Percentiles rank a stretch among this genome's conserved stretches.
Conservation (phyloP, 2,888 invertebrate species). For the Nineta flava region DNA sequence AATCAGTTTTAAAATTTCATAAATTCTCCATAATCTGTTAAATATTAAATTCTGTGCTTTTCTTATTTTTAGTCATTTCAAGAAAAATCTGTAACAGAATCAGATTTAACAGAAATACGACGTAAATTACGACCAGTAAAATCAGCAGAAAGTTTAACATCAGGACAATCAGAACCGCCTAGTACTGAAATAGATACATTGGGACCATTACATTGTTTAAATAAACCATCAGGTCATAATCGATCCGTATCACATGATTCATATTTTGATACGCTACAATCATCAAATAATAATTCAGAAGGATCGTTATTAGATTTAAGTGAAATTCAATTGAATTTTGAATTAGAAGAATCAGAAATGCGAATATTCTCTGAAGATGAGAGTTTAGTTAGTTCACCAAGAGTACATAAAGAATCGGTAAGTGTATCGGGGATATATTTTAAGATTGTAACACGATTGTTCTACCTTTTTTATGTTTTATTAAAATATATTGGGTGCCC, state of each 20-base stretch:
- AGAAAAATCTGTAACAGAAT: slow-evolving; percentile 28
- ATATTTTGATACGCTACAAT: slow-evolving; percentile 72
- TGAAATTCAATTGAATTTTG: slow-evolving; percentile 70
- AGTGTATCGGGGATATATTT: slow-evolving; percentile 15
- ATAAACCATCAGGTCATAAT: slow-evolving; percentile 35
- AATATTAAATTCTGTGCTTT: too few relatives aligned
- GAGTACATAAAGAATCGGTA: slow-evolving; percentile 29
- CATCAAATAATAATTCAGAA: slow-evolving; percentile 29
- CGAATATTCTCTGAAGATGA: slow-evolving; percentile 83
- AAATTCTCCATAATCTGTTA: too few relatives aligned
- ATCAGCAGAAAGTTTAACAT: slow-evolving; percentile 49
- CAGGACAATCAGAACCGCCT: slow-evolving; percentile 27
- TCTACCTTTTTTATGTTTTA: neutral
- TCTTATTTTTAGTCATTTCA: slow-evolving; percentile 12
- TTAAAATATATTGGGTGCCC: slow-evolving; percentile 4
- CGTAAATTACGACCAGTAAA: slow-evolving; percentile 46
- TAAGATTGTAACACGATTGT: neutral
- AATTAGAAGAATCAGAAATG: slow-evolving; percentile 72
- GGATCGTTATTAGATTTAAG: slow-evolving; percentile 49
- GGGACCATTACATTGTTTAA: slow-evolving; percentile 28
- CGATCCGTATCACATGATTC: slow-evolving; percentile 84
- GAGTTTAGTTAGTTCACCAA: slow-evolving; percentile 41
- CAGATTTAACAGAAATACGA: slow-evolving; percentile 26
- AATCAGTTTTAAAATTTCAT: too few relatives aligned
- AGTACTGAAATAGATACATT: slow-evolving; percentile 24